Conservation (phyloP, 1,140 invertebrate species). For the Chrysomallon squamiferum region DNA sequence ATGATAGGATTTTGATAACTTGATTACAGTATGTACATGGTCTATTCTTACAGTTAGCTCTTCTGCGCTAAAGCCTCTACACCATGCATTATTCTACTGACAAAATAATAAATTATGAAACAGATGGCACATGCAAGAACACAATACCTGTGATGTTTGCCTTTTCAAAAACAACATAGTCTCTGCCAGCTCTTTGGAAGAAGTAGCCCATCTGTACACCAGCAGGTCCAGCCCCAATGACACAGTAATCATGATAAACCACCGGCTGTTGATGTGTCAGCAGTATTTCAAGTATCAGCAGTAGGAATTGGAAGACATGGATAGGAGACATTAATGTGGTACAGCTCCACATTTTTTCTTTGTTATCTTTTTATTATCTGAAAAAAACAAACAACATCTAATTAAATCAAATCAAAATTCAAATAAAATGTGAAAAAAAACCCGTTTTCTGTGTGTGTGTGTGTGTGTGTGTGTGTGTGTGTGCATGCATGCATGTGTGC, state of each 20-base stretch:
- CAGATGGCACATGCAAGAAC: too few species aligned
- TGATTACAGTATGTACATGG: too few species aligned
- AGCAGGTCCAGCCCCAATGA: constrained; percentile 65
- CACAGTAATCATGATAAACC: constrained; percentile 60
- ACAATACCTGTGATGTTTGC: constrained; percentile 61
- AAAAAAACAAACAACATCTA: neutral
- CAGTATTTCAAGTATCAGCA: constrained; percentile 7
- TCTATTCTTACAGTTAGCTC: too few species aligned
- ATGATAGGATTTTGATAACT: too few species aligned
- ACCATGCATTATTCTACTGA: too few species aligned
- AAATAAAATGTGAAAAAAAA: too few species aligned
- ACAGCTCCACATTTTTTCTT: neutral
- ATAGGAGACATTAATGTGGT: constrained; percentile 3
- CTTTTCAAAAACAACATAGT: constrained; percentile 65
- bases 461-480: too few species aligned
- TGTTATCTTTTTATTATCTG: neutral
- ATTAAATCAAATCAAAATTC: too few species aligned
- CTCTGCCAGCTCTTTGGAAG: constrained; percentile 51
- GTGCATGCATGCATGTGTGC: too few species aligned
- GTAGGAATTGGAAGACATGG: constrained; percentile 13
- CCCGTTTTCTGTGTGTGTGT: too few species aligned
- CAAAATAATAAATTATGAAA: too few species aligned
- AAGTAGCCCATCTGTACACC: constrained; percentile 65
- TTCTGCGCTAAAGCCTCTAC: too few species aligned
- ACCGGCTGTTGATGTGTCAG: neutral